These are phyloP conservation scores for Cataglyphis altisquamis DNA, from an alignment of 2,888 invertebrate genomes.

Conservation along the genomic window DNA sequence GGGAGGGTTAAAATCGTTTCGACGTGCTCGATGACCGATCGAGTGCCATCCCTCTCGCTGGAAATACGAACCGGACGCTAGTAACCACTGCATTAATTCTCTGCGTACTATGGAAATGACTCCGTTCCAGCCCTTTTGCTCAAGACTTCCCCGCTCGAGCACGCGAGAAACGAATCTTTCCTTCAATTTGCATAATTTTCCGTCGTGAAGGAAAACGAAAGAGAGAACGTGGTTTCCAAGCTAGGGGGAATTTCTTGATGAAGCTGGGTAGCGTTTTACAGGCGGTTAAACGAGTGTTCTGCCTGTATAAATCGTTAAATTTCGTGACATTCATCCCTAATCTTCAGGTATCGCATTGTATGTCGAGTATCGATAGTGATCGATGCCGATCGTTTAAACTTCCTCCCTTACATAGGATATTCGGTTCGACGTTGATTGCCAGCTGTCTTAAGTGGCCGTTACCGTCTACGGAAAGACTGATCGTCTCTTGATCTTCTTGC, in stretches of 20 bases:
- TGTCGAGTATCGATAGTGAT: background rate
- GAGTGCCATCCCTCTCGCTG: conserved; percentile 61
- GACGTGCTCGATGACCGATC: conserved; percentile 77
- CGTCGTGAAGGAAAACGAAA: conserved; percentile 27
- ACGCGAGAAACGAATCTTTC: conserved; percentile 41
- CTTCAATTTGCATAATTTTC: conserved; percentile 69
- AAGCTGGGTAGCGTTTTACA: conserved; percentile 43
- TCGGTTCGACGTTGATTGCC: conserved; percentile 53
- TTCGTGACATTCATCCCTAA: conserved; percentile 51
- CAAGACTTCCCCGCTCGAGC: conserved; percentile 35
- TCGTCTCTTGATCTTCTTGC: conserved; percentile 44
- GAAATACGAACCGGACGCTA: conserved; percentile 67
- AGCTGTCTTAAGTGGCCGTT: conserved; percentile 25
- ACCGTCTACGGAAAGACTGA: background rate
- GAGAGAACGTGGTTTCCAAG: background rate
- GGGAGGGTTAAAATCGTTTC: conserved; percentile 71
- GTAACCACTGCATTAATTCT: conserved; percentile 47
- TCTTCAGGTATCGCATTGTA: background rate
- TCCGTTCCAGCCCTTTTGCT: conserved; percentile 42
- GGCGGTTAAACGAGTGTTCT: background rate
- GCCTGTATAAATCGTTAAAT: conserved; percentile 70
- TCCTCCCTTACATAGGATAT: conserved; percentile 10
- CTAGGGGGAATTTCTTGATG: conserved; percentile 26
- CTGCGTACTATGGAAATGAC: conserved; percentile 51
- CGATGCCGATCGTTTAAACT: conserved; percentile 15